Evolutionary conservation across 2,113 vertebrate genomes (phyloP).

Genomic region (Mastomys natalensis): DNA sequence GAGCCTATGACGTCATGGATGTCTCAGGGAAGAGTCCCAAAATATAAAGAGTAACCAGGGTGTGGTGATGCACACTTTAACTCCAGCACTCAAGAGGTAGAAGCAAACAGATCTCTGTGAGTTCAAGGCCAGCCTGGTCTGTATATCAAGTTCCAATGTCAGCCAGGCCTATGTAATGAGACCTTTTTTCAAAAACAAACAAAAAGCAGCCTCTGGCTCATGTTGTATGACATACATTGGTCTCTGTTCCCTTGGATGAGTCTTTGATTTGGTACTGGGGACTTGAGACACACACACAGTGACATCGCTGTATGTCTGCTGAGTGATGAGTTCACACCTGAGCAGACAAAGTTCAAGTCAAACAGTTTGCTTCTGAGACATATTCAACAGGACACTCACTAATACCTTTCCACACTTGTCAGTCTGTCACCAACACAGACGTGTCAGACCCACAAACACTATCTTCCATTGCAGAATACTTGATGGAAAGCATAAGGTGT

Average conservation of each 20-base stretch:
- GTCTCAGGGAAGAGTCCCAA: no score
- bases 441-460: not conserved
- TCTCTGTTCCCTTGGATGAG: no score
- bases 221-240: not conserved
- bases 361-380: not conserved
- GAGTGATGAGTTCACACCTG: not conserved
- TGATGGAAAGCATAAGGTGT: not conserved
- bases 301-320: accelerated
- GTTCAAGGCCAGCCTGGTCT: not conserved
- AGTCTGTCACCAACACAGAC: not conserved
- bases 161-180: not conserved
- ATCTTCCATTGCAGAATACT: not conserved
- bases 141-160: not conserved
- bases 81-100: not conserved
- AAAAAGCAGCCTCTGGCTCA: not conserved
- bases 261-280: not conserved
- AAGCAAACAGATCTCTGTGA: not conserved
- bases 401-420: not conserved
- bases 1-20: accelerated
- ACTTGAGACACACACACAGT: no score
- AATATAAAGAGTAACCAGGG: not conserved
- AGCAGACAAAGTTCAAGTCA: not conserved
- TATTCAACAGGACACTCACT: not conserved
- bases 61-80: not conserved
- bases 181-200: not conserved